Conservation (phyloP, 2,113 vertebrate species). For the Ceyx cyanopectus region DNA sequence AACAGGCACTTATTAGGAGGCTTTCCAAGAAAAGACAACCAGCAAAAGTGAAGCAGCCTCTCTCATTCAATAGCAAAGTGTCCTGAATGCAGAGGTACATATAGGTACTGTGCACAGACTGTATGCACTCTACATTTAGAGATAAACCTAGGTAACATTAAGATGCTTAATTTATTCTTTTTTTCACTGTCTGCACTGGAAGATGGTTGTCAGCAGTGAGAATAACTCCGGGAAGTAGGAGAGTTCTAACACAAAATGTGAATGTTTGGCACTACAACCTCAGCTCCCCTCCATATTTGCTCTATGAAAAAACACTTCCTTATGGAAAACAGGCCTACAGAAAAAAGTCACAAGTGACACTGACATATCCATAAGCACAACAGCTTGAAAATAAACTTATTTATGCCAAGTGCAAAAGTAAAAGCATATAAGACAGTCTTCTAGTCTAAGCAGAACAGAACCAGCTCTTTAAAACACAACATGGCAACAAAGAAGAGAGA, state of each 20-base stretch:
- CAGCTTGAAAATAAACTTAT: neutral
- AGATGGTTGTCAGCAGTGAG: neutral
- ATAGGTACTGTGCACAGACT: no score
- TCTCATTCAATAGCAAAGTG: neutral
- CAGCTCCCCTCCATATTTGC: neutral
- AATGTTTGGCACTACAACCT: neutral
- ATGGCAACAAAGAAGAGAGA: neutral
- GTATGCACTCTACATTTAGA: neutral
- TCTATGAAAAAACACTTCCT: neutral
- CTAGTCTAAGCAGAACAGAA: neutral
- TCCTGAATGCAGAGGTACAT: fast-evolving
- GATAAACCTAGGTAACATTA: neutral
- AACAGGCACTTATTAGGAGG: neutral
- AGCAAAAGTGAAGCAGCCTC: neutral
- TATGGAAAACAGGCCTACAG: neutral
- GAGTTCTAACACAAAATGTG: neutral
- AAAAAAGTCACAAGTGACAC: neutral
- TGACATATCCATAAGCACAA: neutral
- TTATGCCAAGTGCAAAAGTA: neutral
- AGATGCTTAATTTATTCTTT: neutral
- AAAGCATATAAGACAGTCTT: neutral
- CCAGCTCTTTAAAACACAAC: neutral
- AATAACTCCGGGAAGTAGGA: neutral
- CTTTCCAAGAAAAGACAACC: neutral
- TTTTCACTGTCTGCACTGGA: neutral